These are phyloP conservation scores for Heterodera filipjevi DNA, from an alignment of 2,888 invertebrate genomes.

Conservation along the genomic window DNA sequence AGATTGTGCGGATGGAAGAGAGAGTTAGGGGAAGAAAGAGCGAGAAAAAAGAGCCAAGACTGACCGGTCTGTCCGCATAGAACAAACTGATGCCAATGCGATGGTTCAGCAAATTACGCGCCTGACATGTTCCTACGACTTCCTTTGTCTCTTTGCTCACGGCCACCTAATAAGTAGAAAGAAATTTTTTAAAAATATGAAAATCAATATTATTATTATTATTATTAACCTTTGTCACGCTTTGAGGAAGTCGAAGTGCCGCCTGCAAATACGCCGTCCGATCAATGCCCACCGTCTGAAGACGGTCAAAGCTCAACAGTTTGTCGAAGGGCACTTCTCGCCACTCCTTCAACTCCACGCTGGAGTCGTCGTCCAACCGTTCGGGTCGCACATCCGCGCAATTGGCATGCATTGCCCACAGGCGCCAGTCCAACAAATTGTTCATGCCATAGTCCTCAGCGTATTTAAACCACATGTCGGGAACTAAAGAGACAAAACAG, in stretches of 20 bases:
- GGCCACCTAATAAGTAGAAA: not conserved
- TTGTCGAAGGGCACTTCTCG: conserved; percentile 8
- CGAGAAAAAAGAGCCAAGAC: not conserved
- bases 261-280: not conserved
- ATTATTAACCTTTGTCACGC: not conserved
- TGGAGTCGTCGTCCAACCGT: conserved; percentile 1
- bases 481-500: not conserved
- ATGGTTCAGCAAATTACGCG: not conserved
- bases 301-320: not conserved
- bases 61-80: conserved; percentile 6
- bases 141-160: not conserved
- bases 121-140: conserved; percentile 4
- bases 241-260: conserved; percentile 3
- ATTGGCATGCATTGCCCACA: not conserved
- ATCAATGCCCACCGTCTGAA: conserved; percentile 10
- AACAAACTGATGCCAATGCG: not conserved
- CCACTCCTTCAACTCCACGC: conserved; percentile 15
- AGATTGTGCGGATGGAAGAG: too few species aligned
- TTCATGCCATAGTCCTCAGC: not conserved
- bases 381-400: conserved; percentile 6
- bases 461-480: conserved; percentile 12
- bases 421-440: conserved; percentile 8
- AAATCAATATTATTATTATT: too few species aligned
- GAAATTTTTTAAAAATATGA: not conserved
- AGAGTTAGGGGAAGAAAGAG: too few species aligned